phyloP scores from a whole-genome alignment of 2,888 invertebrate species.

The Aethes cnicana region DNA sequence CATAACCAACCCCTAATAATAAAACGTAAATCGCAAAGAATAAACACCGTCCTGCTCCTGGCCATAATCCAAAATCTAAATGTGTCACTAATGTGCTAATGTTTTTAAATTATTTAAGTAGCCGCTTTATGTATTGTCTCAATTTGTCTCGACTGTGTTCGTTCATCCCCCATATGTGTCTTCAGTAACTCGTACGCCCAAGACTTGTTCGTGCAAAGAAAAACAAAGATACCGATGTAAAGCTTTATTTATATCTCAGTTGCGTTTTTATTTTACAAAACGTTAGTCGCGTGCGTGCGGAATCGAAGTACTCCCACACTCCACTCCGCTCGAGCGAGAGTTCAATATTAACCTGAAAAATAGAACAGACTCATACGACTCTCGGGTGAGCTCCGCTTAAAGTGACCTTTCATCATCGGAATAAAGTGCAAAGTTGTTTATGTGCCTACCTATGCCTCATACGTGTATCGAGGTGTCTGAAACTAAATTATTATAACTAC shows the following conservation, averaged over 20 bases:
- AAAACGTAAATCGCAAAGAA: conserved; percentile 36
- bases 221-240: conserved; percentile 11
- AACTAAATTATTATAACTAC: neutral
- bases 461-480: neutral
- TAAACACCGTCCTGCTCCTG: conserved; percentile 39
- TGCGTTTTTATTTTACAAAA: conserved; percentile 25
- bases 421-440: neutral
- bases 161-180: too few relatives aligned
- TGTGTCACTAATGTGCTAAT: conserved; percentile 33
- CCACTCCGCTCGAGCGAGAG: conserved; percentile 20
- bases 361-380: conserved; percentile 20
- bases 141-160: too few relatives aligned
- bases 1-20: conserved; percentile 42
- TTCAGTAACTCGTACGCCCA: too few relatives aligned
- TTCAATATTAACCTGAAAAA: conserved; percentile 27
- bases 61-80: conserved; percentile 46
- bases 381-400: neutral
- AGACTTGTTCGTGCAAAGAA: conserved; percentile 10
- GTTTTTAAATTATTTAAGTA: conserved; percentile 33
- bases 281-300: conserved; percentile 25
- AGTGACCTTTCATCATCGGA: neutral
- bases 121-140: conserved; percentile 5
- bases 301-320: conserved; percentile 25
- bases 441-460: neutral
- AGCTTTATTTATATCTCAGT: conserved; percentile 21